These are phyloP conservation scores for Neoarius graeffei DNA, from an alignment of 2,113 vertebrate genomes.

Conservation along the genomic window DNA sequence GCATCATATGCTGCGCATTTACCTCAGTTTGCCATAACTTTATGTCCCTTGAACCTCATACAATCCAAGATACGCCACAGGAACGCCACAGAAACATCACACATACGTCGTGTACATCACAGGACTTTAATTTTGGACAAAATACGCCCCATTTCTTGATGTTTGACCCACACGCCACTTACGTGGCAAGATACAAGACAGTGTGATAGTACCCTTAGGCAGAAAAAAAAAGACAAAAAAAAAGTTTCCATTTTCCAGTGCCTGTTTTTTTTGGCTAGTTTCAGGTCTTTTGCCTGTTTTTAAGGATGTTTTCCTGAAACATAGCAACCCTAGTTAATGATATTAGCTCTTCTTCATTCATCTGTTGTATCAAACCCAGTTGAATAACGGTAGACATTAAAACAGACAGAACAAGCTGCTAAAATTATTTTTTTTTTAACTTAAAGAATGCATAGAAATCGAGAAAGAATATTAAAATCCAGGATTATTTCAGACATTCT, in stretches of 20 bases:
- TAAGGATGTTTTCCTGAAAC: background rate
- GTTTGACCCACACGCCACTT: too few relatives aligned
- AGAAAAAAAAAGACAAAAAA: background rate
- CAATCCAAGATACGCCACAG: too few relatives aligned
- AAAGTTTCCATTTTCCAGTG: background rate
- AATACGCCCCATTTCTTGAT: too few relatives aligned
- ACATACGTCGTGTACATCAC: too few relatives aligned
- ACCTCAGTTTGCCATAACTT: too few relatives aligned
- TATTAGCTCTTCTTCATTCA: background rate
- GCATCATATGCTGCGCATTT: too few relatives aligned
- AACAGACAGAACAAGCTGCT: background rate
- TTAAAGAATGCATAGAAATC: background rate
- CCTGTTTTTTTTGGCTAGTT: background rate
- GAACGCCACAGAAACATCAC: too few relatives aligned
- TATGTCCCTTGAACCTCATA: too few relatives aligned
- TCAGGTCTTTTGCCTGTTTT: background rate
- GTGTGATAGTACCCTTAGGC: background rate
- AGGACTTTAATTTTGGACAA: too few relatives aligned
- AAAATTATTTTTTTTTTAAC: background rate
- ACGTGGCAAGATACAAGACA: too few relatives aligned
- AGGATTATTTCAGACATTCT: background rate
- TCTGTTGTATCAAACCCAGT: background rate
- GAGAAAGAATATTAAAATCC: too few relatives aligned
- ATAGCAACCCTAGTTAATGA: background rate
- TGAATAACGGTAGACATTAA: background rate